Conservation (phyloP, 2,888 invertebrate genomes). For the Machimus atricapillus region DNA sequence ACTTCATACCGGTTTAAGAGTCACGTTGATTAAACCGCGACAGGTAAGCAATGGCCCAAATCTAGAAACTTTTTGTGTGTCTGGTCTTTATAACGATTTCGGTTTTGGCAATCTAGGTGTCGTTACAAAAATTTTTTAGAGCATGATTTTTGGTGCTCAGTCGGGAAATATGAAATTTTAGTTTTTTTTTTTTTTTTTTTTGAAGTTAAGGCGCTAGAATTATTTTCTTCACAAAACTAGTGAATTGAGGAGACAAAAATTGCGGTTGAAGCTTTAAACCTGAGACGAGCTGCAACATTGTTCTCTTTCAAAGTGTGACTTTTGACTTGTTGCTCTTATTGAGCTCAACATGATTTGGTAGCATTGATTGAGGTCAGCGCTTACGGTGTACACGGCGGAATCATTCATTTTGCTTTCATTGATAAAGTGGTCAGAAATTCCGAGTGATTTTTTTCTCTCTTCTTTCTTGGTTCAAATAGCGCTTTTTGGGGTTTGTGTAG, state of each 20-base stretch:
- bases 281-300: not conserved
- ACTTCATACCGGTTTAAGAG: constrained; percentile 20
- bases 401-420: constrained; percentile 37
- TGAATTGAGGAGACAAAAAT: not conserved
- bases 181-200: not conserved
- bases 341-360: not conserved
- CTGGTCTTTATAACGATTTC: constrained; percentile 9
- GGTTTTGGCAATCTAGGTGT: constrained; percentile 22
- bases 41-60: constrained; percentile 26
- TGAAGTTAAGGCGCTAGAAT: not conserved
- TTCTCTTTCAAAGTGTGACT: not conserved
- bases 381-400: not conserved
- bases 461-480: not conserved
- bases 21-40: constrained; percentile 11
- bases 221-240: not conserved
- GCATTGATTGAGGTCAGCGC: constrained; percentile 8
- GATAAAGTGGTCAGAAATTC: constrained; percentile 2
- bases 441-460: not conserved
- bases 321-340: not conserved
- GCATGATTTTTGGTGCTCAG: not conserved
- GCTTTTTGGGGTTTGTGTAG: not conserved
- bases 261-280: not conserved
- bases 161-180: not conserved
- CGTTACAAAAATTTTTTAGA: constrained; percentile 17
- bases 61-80: constrained; percentile 22